A percentile compares a stretch with the other conserved stretches of the same genome.
These are phyloP conservation scores for Hyalella azteca DNA, from an alignment of 2,888 invertebrate genomes.

Conservation along the genomic window DNA sequence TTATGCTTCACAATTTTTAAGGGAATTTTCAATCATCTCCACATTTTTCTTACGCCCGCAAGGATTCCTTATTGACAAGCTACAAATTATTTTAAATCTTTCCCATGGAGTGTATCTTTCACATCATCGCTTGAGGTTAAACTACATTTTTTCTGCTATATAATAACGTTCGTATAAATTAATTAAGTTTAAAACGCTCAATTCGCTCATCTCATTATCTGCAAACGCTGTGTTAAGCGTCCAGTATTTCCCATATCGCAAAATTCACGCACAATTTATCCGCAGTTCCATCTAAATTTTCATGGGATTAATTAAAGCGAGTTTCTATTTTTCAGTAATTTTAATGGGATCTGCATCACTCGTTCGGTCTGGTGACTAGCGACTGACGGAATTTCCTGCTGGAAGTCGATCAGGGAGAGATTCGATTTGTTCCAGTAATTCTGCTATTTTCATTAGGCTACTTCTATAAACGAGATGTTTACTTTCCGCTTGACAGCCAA, in stretches of 20 bases:
- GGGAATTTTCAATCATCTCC: not conserved
- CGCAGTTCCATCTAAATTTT: not conserved
- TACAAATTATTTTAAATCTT: too few relatives aligned
- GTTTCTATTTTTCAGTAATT: not conserved
- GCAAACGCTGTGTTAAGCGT: not conserved
- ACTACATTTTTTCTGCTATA: not conserved
- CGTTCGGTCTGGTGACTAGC: not conserved
- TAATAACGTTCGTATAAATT: not conserved
- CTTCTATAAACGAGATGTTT: too few relatives aligned
- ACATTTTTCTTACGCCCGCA: not conserved
- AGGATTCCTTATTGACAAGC: too few relatives aligned
- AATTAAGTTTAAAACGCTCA: not conserved
- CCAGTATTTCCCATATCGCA: not conserved
- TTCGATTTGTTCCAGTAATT: too few relatives aligned
- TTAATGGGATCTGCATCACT: constrained; percentile 9
- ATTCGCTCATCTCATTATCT: not conserved
- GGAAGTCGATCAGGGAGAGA: constrained; percentile 11
- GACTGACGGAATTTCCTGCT: not conserved
- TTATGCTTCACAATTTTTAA: not conserved
- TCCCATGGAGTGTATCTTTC: too few relatives aligned
- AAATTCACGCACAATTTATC: not conserved
- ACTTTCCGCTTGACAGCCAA: too few relatives aligned
- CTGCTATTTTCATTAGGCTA: too few relatives aligned
- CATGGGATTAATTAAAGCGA: not conserved
- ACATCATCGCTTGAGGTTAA: too few relatives aligned